A percentile compares a stretch with the other conserved stretches of the same genome.
These are phyloP conservation scores for Pseudorhiza aurosa DNA, from an alignment of 30 jellyfish, hydroid and myxozoan genomes.

Conservation along the genomic window DNA sequence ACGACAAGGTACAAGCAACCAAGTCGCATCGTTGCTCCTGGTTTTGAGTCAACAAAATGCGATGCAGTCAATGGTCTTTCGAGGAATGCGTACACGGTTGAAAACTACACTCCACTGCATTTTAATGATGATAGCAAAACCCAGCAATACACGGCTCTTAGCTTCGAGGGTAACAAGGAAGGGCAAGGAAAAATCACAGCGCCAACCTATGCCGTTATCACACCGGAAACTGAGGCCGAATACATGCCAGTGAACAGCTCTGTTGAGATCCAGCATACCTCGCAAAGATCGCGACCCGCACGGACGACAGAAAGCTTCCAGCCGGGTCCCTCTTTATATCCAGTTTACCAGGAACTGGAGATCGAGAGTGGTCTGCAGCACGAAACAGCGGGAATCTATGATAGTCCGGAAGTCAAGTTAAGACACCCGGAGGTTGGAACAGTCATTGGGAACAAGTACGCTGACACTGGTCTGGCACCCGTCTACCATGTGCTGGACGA, in stretches of 20 bases:
- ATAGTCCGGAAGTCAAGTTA: neutral
- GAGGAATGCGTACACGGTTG: neutral
- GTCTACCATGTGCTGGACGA: constrained; percentile 5
- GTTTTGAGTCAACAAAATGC: too few species aligned
- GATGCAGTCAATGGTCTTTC: too few species aligned
- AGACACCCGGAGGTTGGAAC: neutral
- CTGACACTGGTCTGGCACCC: neutral
- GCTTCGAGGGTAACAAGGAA: neutral
- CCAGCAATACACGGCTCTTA: neutral
- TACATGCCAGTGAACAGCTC: neutral
- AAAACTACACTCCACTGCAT: constrained; percentile 2
- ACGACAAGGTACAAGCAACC: too few species aligned
- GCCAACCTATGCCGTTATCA: neutral
- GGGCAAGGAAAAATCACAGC: neutral
- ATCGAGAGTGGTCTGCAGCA: neutral
- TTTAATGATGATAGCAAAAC: neutral
- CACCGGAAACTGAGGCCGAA: constrained; percentile 1
- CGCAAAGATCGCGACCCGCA: neutral
- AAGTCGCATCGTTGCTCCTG: too few species aligned
- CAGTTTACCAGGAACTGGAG: constrained; percentile 25
- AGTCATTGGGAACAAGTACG: neutral
- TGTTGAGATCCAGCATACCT: neutral
- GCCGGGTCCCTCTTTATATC: neutral
- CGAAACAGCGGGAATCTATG: neutral
- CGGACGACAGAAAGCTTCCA: neutral